Conservation (phyloP, 37 sponge, comb jelly and placozoan genomes). For the Haliclona indistincta region DNA sequence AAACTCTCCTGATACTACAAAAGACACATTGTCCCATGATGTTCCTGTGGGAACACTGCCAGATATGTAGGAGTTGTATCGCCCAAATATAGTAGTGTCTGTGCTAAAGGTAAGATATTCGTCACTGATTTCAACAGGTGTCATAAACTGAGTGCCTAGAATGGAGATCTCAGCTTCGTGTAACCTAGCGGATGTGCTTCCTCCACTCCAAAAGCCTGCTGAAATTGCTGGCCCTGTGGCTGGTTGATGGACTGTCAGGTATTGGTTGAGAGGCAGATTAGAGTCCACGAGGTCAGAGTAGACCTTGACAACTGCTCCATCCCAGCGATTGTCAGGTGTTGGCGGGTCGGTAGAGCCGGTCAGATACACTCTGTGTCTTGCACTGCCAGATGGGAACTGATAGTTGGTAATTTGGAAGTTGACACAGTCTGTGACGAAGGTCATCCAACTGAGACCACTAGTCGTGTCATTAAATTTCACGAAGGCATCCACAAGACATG, state of each 20-base stretch:
- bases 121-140: conserved; percentile 1
- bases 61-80: background rate
- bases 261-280: background rate
- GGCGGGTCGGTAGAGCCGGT: background rate
- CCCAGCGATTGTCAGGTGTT: background rate
- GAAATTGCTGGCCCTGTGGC: conserved; percentile 9
- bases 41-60: background rate
- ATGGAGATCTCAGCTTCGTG: conserved; percentile 2
- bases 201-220: background rate
- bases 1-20: background rate
- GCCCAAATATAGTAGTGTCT: background rate
- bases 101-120: background rate
- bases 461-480: background rate
- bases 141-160: conserved; percentile 12
- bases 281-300: background rate
- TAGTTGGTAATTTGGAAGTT: background rate
- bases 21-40: background rate
- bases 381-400: background rate
- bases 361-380: background rate
- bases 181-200: background rate
- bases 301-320: background rate
- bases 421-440: background rate
- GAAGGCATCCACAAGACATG: conserved; percentile 24
- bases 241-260: background rate
- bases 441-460: background rate